A percentile compares a stretch with the other conserved stretches of the same genome.
These are phyloP conservation scores for Cololabis saira DNA, from an alignment of 2,113 vertebrate genomes.

Conservation along the genomic window DNA sequence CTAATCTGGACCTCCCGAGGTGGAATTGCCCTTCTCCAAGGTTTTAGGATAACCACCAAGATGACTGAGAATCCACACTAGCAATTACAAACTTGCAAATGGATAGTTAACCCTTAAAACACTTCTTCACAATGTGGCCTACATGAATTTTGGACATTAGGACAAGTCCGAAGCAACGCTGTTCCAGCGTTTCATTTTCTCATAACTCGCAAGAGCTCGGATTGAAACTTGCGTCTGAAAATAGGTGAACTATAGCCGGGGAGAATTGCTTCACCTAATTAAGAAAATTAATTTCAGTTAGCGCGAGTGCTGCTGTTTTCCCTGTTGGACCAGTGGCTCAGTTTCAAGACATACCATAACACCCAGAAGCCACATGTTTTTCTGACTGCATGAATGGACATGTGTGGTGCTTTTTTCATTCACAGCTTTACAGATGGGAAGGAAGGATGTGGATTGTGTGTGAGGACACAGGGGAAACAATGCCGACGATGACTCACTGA, in stretches of 20 bases:
- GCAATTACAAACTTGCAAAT: too few species aligned
- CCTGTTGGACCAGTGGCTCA: background rate
- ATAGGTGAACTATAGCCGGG: slow-evolving; percentile 39
- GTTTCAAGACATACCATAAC: slow-evolving; percentile 9
- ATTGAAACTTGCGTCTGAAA: slow-evolving; percentile 7
- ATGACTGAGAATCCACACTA: too few species aligned
- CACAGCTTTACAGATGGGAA: slow-evolving; percentile 47
- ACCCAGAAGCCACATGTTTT: background rate
- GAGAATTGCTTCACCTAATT: slow-evolving; percentile 52
- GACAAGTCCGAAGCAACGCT: too few species aligned
- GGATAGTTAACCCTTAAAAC: too few species aligned
- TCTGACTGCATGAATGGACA: slow-evolving; percentile 38
- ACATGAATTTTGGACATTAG: too few species aligned
- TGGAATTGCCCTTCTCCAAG: too few species aligned
- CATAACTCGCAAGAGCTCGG: too few species aligned
- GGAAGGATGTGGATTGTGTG: slow-evolving; percentile 41
- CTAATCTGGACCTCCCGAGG: too few species aligned
- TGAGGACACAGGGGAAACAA: slow-evolving; percentile 41
- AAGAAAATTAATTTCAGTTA: slow-evolving; percentile 23
- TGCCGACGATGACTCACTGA: slow-evolving; percentile 42
- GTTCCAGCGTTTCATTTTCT: too few species aligned
- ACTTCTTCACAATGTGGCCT: too few species aligned
- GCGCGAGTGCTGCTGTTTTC: slow-evolving; percentile 10
- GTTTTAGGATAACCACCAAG: too few species aligned
- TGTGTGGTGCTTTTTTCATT: slow-evolving; percentile 41